Conservation (phyloP, 2,113 vertebrate species). For the Microtus oregoni region DNA sequence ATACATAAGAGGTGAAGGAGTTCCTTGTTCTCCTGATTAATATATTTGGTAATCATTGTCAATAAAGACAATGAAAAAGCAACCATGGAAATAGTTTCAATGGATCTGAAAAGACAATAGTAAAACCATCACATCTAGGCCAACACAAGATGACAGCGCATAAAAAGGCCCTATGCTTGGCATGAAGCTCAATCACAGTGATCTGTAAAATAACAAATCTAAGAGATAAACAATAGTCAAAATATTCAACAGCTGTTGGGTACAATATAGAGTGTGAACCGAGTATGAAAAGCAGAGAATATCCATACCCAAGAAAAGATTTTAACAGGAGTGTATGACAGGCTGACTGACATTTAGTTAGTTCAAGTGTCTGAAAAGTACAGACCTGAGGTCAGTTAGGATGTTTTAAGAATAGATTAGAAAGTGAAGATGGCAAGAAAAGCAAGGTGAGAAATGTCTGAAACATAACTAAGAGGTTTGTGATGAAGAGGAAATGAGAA, state of each 20-base stretch:
- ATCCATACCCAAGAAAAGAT: neutral
- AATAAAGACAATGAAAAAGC: neutral
- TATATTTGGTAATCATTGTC: neutral
- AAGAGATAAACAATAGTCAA: neutral
- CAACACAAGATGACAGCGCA: neutral
- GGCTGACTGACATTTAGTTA: neutral
- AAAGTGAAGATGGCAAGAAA: neutral
- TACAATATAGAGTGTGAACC: neutral
- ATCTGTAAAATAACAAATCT: neutral
- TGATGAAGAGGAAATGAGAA: neutral
- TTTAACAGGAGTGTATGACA: neutral
- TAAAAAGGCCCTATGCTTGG: neutral
- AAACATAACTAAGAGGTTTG: neutral
- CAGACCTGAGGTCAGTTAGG: neutral
- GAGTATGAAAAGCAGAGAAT: constrained; percentile 36
- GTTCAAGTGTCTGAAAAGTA: neutral
- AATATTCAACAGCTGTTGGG: neutral
- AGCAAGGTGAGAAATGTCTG: neutral
- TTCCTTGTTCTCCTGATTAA: neutral
- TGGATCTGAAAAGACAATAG: neutral
- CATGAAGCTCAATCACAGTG: neutral
- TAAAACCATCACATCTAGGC: neutral
- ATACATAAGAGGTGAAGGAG: neutral
- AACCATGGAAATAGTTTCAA: neutral
- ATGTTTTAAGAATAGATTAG: neutral